Conservation (phyloP, 1,140 invertebrate species). For the Dreissena rostriformis region DNA sequence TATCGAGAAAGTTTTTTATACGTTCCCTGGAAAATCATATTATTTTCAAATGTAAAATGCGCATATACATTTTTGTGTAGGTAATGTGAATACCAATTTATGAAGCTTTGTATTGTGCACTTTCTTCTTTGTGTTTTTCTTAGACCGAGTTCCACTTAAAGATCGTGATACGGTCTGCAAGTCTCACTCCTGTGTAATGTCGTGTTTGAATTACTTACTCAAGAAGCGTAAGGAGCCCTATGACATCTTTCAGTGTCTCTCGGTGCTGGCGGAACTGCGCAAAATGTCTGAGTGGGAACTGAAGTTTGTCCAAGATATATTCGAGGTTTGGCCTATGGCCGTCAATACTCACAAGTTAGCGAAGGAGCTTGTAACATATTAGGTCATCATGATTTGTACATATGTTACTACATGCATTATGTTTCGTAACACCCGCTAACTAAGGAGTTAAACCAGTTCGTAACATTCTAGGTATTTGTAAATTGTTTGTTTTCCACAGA, state of each 20-base stretch:
- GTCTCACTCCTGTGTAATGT: not conserved
- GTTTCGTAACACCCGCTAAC: no score
- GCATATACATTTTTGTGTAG: no score
- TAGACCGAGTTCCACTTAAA: constrained; percentile 23
- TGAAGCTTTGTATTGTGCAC: no score
- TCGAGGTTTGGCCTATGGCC: constrained; percentile 40
- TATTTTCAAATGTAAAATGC: no score
- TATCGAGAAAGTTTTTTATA: no score
- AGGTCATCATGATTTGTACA: not conserved
- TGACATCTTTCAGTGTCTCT: not conserved
- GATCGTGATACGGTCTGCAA: constrained; percentile 9
- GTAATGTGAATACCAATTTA: no score
- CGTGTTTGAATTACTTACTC: constrained; percentile 22
- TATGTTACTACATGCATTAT: no score
- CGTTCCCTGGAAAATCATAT: no score
- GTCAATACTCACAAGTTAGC: constrained; percentile 15
- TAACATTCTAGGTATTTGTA: no score
- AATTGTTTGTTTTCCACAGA: no score
- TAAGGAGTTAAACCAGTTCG: no score
- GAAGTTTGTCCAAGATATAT: constrained; percentile 29
- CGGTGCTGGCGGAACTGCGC: constrained; percentile 16
- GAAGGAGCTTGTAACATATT: constrained; percentile 36
- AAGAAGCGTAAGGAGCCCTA: constrained; percentile 5
- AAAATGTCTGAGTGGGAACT: constrained; percentile 13
- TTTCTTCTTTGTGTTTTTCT: not conserved